These are phyloP conservation scores for Dendrophyllia cribrosa DNA, from an alignment of 64 coral and sea anemone genomes.

Conservation along the genomic window DNA sequence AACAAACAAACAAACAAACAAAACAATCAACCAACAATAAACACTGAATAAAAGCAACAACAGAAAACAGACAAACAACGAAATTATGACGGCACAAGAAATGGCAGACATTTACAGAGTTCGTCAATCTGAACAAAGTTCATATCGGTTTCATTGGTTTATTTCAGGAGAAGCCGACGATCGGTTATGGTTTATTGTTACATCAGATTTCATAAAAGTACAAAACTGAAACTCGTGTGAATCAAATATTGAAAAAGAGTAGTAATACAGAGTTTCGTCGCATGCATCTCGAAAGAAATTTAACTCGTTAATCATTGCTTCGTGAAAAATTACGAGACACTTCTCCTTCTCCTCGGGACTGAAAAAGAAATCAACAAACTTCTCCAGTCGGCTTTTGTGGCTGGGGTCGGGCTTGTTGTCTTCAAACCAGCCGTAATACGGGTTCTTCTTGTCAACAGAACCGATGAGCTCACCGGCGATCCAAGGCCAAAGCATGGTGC, in stretches of 20 bases:
- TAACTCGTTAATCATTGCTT: slow-evolving; percentile 62
- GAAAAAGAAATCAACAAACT: slow-evolving; percentile 65
- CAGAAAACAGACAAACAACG: no score
- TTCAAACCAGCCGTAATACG: slow-evolving; percentile 53
- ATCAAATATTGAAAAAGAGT: slow-evolving; percentile 38
- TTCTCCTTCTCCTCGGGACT: slow-evolving; percentile 11
- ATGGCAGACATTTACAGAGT: no score
- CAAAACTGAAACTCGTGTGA: background rate
- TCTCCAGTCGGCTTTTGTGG: slow-evolving; percentile 32
- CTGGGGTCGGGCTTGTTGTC: slow-evolving; percentile 36
- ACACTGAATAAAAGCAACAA: no score
- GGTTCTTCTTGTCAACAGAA: slow-evolving; percentile 37
- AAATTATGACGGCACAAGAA: no score
- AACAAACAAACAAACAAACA: no score
- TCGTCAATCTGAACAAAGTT: no score
- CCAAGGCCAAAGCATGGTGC: slow-evolving; percentile 70
- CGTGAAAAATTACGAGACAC: slow-evolving; percentile 37
- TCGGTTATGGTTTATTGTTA: no score
- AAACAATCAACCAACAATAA: no score
- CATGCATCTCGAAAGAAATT: slow-evolving; percentile 76
- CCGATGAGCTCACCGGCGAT: slow-evolving; percentile 26
- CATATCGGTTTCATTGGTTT: no score
- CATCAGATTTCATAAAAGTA: no score
- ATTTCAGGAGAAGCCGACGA: no score
- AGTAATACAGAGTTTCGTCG: slow-evolving; percentile 38